phyloP scores from a whole-genome alignment of 2,797 vertebrate genomes.

The Mormyrus proboscirostris region DNA sequence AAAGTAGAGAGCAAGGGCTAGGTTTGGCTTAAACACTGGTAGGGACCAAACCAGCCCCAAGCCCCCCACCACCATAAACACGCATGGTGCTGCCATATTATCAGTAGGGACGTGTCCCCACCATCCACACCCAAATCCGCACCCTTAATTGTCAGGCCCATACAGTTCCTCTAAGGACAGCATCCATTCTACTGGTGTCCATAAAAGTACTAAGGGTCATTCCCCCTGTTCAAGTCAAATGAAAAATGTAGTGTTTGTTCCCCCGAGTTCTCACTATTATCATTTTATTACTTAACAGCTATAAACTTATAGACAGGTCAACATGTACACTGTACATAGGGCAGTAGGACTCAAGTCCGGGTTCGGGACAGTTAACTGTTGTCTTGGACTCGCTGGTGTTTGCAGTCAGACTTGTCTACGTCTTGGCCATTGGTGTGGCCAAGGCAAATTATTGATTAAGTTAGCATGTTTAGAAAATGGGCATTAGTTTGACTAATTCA shows the following conservation, averaged over 20 bases:
- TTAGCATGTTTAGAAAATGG: background rate
- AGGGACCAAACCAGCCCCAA: background rate
- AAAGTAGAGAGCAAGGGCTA: background rate
- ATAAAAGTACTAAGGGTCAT: background rate
- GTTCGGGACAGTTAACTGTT: background rate
- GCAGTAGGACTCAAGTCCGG: background rate
- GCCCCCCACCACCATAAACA: background rate
- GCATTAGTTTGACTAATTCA: background rate
- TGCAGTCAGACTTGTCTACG: background rate
- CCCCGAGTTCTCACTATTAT: too few relatives aligned
- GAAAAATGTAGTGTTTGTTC: too few relatives aligned
- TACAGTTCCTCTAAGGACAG: background rate
- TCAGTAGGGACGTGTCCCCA: background rate
- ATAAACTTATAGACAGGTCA: background rate
- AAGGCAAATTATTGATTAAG: background rate
- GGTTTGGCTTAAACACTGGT: background rate
- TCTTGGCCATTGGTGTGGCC: background rate
- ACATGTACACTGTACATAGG: background rate
- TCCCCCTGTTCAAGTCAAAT: too few relatives aligned
- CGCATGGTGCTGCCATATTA: background rate
- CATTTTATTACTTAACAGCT: background rate
- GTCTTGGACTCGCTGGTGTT: background rate
- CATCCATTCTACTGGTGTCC: background rate
- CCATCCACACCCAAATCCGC: background rate
- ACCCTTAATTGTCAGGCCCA: background rate